Conservation (phyloP, 2,888 invertebrate species). For the Diabrotica balteata region DNA sequence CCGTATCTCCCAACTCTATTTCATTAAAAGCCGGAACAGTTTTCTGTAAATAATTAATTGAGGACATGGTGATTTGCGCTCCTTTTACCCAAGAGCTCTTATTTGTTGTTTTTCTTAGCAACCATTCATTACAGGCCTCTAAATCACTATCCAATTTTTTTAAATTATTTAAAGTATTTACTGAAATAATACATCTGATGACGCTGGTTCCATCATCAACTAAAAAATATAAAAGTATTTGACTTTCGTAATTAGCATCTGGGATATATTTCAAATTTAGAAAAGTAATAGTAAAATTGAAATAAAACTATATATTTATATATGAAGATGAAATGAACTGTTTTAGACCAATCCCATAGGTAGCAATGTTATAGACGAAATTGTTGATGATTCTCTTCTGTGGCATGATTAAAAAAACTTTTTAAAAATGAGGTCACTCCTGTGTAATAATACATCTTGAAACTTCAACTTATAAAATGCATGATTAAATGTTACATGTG, state of each 20-base stretch:
- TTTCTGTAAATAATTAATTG: constrained; percentile 1
- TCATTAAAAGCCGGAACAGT: constrained; percentile 4
- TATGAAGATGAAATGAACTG: background rate
- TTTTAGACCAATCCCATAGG: background rate
- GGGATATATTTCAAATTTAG: background rate
- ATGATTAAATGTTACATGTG: too few relatives aligned
- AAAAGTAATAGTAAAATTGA: too few relatives aligned
- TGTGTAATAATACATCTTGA: too few relatives aligned
- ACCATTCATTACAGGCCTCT: background rate
- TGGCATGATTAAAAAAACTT: too few relatives aligned
- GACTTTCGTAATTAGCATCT: background rate
- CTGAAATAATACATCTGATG: constrained; percentile 33
- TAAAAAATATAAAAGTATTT: constrained; percentile 15
- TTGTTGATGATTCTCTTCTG: too few relatives aligned
- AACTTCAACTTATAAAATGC: too few relatives aligned
- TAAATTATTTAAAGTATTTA: constrained; percentile 7
- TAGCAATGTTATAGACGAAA: too few relatives aligned
- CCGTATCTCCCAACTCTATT: constrained; percentile 8
- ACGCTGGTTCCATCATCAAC: constrained; percentile 36
- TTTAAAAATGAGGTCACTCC: too few relatives aligned
- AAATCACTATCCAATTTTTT: background rate
- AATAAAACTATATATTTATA: background rate
- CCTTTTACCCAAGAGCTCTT: background rate
- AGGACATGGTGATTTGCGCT: background rate
- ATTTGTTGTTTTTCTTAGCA: background rate